Evolutionary conservation across 2,797 vertebrate genomes (phyloP).

Genomic region (Ceyx erithaca): DNA sequence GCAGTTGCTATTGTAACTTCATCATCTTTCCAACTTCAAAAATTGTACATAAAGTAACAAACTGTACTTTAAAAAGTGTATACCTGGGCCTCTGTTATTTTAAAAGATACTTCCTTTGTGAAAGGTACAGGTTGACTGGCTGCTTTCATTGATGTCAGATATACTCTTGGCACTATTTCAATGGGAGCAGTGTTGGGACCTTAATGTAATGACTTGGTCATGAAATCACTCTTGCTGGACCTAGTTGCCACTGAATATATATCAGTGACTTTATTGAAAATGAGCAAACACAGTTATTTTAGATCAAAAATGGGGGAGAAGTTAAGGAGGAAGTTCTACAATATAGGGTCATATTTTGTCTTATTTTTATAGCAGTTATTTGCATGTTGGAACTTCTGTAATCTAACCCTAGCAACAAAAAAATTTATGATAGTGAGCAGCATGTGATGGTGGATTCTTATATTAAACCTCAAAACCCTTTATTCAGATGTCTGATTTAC

Average conservation of each 20-base stretch:
- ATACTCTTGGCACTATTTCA: not conserved
- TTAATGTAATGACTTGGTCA: not conserved
- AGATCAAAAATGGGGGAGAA: not conserved
- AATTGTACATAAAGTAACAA: not conserved
- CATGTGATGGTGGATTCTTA: not conserved
- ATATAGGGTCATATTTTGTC: not conserved
- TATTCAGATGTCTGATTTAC: not conserved
- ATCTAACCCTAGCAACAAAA: not conserved
- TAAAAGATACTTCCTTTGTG: not conserved
- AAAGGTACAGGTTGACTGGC: not conserved
- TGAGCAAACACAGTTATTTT: not conserved
- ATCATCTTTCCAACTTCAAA: constrained; percentile 2
- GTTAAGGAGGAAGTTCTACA: not conserved
- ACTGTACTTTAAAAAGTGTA: not conserved
- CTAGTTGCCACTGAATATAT: not conserved
- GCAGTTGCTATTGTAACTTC: not conserved
- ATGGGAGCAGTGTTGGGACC: not conserved
- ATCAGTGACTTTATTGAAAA: not conserved
- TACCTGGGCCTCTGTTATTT: not conserved
- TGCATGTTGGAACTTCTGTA: not conserved
- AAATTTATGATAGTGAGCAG: not conserved
- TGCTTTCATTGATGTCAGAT: not conserved
- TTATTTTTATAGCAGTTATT: not conserved
- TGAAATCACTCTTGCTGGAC: not conserved
- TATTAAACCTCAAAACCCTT: not conserved